phyloP scores from a whole-genome alignment of 2,113 vertebrate genomes.

The Trematomus loennbergii region DNA sequence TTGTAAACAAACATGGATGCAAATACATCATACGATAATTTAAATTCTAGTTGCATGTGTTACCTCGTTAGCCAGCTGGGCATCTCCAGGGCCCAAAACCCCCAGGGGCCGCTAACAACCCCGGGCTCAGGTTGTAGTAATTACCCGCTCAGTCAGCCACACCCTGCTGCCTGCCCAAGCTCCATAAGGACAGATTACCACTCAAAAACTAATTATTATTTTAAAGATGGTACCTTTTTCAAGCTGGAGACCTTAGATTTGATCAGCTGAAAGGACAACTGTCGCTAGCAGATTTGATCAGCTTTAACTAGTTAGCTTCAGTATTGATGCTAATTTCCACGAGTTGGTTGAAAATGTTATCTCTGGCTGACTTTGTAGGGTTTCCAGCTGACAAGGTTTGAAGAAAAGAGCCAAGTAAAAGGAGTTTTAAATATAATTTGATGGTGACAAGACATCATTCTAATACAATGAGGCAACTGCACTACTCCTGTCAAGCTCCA shows the following conservation, averaged over 20 bases:
- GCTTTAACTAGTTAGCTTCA: no score
- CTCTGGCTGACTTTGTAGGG: no score
- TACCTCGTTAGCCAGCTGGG: not conserved
- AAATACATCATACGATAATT: conserved; percentile 4
- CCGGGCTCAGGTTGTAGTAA: not conserved
- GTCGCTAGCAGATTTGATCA: not conserved
- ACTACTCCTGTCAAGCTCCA: not conserved
- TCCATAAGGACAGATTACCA: not conserved
- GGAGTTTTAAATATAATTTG: no score
- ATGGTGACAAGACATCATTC: no score
- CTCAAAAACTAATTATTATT: no score
- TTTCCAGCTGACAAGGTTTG: no score
- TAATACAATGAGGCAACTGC: no score
- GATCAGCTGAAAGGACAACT: not conserved
- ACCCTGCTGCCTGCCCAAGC: not conserved
- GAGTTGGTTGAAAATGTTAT: no score
- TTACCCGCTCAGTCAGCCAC: not conserved
- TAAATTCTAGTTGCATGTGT: not conserved
- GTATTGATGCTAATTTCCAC: no score
- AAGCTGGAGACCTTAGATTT: not conserved
- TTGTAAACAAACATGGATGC: conserved; percentile 27
- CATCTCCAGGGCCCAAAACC: not conserved
- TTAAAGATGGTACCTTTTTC: not conserved
- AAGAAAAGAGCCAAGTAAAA: no score
- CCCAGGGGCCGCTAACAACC: not conserved